phyloP scores from a whole-genome alignment of 2,888 invertebrate species.

The Heteromyza rotundicornis region DNA sequence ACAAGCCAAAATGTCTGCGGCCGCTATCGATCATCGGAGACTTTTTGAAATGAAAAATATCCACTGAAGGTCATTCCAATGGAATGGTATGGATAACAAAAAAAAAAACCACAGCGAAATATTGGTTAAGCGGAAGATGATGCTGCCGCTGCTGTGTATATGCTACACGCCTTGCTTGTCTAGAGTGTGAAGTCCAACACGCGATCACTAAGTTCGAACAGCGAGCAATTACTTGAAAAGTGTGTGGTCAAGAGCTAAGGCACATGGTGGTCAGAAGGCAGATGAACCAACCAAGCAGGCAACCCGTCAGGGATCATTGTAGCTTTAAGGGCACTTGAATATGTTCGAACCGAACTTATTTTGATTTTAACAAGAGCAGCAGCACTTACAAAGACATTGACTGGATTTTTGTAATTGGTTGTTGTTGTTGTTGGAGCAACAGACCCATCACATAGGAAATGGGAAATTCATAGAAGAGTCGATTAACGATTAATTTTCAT shows the following conservation, averaged over 20 bases:
- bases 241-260: neutral
- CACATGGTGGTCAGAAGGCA: neutral
- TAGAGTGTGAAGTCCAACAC: too few relatives aligned
- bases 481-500: too few relatives aligned
- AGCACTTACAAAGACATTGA: neutral
- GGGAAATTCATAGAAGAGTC: too few relatives aligned
- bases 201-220: too few relatives aligned
- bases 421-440: neutral
- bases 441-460: too few relatives aligned
- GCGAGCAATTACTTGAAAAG: constrained; percentile 1
- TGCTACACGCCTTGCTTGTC: too few relatives aligned
- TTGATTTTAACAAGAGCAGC: neutral
- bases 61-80: constrained; percentile 47
- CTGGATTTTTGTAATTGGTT: neutral
- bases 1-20: constrained; percentile 10
- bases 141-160: neutral
- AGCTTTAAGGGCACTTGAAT: constrained; percentile 46
- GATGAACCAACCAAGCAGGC: neutral
- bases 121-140: constrained; percentile 24
- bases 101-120: constrained; percentile 31
- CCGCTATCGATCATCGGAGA: constrained; percentile 19
- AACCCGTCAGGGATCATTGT: constrained; percentile 40
- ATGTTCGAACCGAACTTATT: neutral
- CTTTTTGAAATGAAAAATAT: constrained; percentile 35
- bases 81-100: neutral